phyloP scores from a whole-genome alignment of 2,113 vertebrate species.

The Cepphus grylle region DNA sequence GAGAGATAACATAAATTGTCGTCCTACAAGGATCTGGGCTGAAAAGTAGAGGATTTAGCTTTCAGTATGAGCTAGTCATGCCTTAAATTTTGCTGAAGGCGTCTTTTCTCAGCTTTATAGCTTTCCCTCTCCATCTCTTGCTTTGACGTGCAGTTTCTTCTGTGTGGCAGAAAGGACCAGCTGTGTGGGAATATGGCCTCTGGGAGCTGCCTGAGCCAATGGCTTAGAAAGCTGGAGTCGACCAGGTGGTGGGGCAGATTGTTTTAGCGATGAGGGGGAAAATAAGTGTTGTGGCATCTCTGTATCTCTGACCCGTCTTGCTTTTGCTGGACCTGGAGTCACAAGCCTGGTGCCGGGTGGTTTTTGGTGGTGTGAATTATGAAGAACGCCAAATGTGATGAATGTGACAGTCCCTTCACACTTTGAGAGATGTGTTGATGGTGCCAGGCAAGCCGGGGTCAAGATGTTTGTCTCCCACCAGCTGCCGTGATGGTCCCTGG shows the following conservation, averaged over 20 bases:
- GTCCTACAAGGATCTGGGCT: background rate
- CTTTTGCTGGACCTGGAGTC: background rate
- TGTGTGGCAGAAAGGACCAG: background rate
- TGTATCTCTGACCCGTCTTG: background rate
- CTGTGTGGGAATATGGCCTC: background rate
- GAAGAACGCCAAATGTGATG: background rate
- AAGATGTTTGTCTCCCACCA: background rate
- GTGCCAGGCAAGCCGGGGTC: background rate
- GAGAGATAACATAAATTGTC: background rate
- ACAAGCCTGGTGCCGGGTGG: accelerated
- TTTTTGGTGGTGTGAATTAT: background rate
- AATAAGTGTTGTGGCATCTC: background rate
- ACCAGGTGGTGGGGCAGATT: background rate
- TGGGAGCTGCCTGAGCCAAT: background rate
- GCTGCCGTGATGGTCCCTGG: background rate
- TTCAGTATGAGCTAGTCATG: background rate
- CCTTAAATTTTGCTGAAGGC: background rate
- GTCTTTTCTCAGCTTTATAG: background rate
- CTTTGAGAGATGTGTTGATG: background rate
- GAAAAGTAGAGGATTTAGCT: background rate
- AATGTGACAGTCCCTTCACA: background rate
- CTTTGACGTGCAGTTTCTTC: background rate
- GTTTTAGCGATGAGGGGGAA: background rate
- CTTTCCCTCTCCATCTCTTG: background rate
- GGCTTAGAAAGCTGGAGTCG: background rate